phyloP scores from a whole-genome alignment of 23 tunicate species.

The Ciona savignyi region DNA sequence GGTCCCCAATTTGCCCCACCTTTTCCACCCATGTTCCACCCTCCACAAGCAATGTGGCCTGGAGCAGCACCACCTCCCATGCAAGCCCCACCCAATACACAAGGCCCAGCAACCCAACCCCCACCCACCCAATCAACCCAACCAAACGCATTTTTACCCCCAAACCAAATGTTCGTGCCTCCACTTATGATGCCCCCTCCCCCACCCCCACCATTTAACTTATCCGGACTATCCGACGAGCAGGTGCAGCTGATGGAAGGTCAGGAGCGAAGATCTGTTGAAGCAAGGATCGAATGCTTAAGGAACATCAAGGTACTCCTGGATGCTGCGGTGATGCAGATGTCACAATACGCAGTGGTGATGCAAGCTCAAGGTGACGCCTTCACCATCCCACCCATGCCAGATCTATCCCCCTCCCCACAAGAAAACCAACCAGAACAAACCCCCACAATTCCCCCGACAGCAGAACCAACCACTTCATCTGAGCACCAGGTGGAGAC shows the following conservation, averaged over 20 bases:
- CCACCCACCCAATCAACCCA: neutral
- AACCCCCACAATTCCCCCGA: neutral
- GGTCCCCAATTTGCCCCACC: slow-evolving; percentile 5
- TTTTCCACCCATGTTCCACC: slow-evolving; percentile 8
- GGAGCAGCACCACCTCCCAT: slow-evolving; percentile 8
- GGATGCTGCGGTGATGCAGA: slow-evolving; percentile 75
- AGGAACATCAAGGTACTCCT: slow-evolving; percentile 67
- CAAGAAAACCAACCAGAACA: slow-evolving; percentile 15
- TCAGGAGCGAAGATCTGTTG: slow-evolving; percentile 51
- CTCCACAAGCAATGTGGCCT: neutral
- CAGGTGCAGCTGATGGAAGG: slow-evolving; percentile 79
- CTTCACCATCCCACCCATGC: neutral
- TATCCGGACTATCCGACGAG: slow-evolving; percentile 64
- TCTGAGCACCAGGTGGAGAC: neutral
- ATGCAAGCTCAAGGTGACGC: slow-evolving; percentile 27
- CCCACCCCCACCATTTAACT: slow-evolving; percentile 55
- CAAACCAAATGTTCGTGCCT: slow-evolving; percentile 21
- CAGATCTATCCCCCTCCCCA: slow-evolving; percentile 4
- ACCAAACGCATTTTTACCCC: neutral
- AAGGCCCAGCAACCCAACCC: slow-evolving; percentile 23
- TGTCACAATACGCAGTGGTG: slow-evolving; percentile 55
- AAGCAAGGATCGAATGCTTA: slow-evolving; percentile 71
- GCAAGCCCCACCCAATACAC: slow-evolving; percentile 13
- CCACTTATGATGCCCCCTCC: slow-evolving; percentile 67
- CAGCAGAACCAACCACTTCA: too few relatives aligned